Percentiles rank a stretch among this genome's conserved stretches.
Evolutionary conservation across 2,113 vertebrate genomes (phyloP).

Genomic region (Rhineura floridana): DNA sequence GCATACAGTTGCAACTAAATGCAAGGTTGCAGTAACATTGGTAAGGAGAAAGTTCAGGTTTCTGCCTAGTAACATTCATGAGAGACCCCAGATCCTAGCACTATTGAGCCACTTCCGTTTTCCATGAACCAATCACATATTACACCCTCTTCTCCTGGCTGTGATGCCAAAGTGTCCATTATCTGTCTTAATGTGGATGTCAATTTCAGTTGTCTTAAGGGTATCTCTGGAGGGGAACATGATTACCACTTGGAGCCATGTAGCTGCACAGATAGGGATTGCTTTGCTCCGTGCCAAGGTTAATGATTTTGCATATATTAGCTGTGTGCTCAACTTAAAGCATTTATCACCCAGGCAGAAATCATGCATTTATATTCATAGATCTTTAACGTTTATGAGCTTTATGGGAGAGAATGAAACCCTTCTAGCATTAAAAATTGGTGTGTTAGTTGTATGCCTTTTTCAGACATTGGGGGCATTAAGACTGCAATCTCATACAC

Average conservation of each 20-base stretch:
- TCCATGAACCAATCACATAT: background rate
- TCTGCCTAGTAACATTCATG: background rate
- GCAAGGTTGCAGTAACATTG: background rate
- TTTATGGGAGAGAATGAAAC: background rate
- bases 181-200: background rate
- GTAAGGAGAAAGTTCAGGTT: background rate
- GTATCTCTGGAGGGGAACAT: constrained; percentile 35
- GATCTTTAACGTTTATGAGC: constrained; percentile 32
- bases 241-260: constrained; percentile 10
- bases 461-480: background rate
- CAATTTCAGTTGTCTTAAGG: constrained; percentile 20
- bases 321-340: constrained; percentile 21
- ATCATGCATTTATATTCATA: constrained; percentile 42
- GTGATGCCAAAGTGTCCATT: constrained; percentile 1
- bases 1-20: background rate
- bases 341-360: constrained; percentile 46
- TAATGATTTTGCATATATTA: constrained; percentile 44
- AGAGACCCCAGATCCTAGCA: background rate
- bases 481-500: background rate
- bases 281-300: constrained; percentile 11
- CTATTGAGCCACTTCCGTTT: background rate
- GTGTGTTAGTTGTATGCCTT: background rate
- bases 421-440: background rate
- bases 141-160: background rate
- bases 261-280: constrained; percentile 2